A percentile compares a stretch with the other conserved stretches of the same genome.
These are phyloP conservation scores for Grammomys surdaster DNA, from an alignment of 2,113 vertebrate genomes.

Conservation along the genomic window DNA sequence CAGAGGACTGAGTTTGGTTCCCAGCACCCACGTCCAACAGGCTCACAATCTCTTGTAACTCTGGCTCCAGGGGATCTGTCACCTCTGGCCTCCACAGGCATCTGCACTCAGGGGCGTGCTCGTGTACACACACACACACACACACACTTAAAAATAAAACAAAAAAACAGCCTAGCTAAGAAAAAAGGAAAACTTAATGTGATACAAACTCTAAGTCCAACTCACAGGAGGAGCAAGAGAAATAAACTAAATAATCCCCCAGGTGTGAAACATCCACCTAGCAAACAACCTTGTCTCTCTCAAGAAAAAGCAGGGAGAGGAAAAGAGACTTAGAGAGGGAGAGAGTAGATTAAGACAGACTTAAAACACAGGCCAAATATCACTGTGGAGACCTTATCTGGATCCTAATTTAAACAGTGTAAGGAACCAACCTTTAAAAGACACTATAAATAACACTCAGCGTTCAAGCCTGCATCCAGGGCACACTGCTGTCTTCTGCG, in stretches of 20 bases:
- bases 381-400: neutral
- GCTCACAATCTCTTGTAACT: neutral
- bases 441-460: constrained; percentile 11
- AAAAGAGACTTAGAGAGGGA: neutral
- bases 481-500: neutral
- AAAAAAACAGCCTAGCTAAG: neutral
- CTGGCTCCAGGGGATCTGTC: neutral
- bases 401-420: constrained; percentile 22
- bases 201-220: constrained; percentile 8
- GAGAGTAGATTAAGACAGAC: constrained; percentile 15
- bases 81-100: neutral
- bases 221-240: neutral
- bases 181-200: neutral
- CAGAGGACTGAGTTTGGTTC: neutral
- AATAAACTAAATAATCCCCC: neutral
- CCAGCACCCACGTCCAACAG: neutral
- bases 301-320: neutral
- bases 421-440: constrained; percentile 52
- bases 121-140: neutral
- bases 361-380: neutral
- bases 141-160: neutral
- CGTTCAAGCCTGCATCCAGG: constrained; percentile 17
- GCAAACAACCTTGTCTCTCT: constrained; percentile 39
- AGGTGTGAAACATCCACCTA: neutral
- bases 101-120: too few relatives aligned